These are phyloP conservation scores for Psittacara wagleri DNA, from an alignment of 2,113 vertebrate genomes.

Conservation along the genomic window DNA sequence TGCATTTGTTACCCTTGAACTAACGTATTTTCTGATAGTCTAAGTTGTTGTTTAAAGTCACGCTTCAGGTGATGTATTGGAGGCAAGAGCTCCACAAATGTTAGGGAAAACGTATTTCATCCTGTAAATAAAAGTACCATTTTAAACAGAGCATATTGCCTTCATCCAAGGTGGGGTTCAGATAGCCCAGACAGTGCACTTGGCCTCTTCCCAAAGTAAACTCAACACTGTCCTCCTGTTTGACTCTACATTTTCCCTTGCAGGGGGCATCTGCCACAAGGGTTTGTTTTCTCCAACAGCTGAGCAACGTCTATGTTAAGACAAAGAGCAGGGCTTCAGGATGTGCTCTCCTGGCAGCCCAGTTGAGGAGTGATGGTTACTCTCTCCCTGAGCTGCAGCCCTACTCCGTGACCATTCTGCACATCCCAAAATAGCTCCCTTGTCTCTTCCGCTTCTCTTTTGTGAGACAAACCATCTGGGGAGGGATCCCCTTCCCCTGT, in stretches of 20 bases:
- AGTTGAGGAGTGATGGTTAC: no score
- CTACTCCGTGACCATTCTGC: accelerated
- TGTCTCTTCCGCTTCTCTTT: background rate
- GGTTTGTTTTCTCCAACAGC: background rate
- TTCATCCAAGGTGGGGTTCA: background rate
- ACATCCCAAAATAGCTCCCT: background rate
- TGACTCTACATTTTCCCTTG: background rate
- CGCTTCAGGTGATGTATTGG: background rate
- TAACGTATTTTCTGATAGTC: background rate
- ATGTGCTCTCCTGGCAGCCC: background rate
- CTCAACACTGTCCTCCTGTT: background rate
- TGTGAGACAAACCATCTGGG: background rate
- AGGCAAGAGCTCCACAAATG: background rate
- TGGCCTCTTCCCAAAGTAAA: background rate
- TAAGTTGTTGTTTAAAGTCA: background rate
- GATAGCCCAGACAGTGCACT: background rate
- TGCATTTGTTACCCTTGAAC: background rate
- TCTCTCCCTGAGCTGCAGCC: background rate
- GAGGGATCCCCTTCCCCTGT: background rate
- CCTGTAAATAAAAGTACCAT: background rate
- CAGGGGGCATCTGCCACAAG: background rate
- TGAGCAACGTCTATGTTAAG: background rate
- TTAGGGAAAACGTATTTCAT: background rate
- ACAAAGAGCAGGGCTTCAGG: background rate
- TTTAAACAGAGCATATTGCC: background rate